Evolutionary conservation across 2,888 invertebrate genomes (phyloP).

Genomic region (Lutraria lutraria): DNA sequence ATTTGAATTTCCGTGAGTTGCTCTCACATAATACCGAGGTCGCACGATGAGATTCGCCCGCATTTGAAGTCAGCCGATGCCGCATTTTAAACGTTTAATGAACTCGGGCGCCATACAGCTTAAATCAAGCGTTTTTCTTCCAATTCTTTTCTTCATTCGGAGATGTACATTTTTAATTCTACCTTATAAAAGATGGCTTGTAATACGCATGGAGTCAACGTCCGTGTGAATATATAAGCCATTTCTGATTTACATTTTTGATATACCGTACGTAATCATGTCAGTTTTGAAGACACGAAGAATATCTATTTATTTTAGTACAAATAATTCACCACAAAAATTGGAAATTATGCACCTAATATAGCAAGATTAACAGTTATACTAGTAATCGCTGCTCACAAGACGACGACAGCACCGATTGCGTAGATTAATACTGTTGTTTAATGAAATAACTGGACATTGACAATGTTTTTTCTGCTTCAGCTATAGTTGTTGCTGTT

Average conservation of each 20-base stretch:
- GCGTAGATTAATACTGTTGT: too few relatives aligned
- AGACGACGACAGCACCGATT: too few relatives aligned
- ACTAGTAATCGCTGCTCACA: too few relatives aligned
- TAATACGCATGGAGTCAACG: not conserved
- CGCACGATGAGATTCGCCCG: conserved; percentile 37
- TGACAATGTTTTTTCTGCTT: too few relatives aligned
- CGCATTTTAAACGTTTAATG: conserved; percentile 39
- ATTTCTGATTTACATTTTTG: not conserved
- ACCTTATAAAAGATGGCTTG: not conserved
- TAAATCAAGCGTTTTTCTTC: conserved; percentile 33
- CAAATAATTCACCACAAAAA: too few relatives aligned
- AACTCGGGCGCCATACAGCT: conserved; percentile 44
- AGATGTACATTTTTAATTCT: not conserved
- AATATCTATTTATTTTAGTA: not conserved
- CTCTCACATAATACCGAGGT: conserved; percentile 45
- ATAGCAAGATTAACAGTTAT: too few relatives aligned
- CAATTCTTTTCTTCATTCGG: conserved; percentile 21
- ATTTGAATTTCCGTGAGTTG: conserved; percentile 58
- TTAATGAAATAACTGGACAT: too few relatives aligned
- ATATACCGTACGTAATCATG: not conserved
- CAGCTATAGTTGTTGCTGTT: too few relatives aligned
- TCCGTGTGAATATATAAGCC: not conserved
- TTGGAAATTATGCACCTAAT: too few relatives aligned
- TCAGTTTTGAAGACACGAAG: not conserved
- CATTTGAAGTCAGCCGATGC: conserved; percentile 38